These are phyloP conservation scores for Lophotriccus pileatus DNA, from an alignment of 2,797 vertebrate species.

Conservation along the genomic window DNA sequence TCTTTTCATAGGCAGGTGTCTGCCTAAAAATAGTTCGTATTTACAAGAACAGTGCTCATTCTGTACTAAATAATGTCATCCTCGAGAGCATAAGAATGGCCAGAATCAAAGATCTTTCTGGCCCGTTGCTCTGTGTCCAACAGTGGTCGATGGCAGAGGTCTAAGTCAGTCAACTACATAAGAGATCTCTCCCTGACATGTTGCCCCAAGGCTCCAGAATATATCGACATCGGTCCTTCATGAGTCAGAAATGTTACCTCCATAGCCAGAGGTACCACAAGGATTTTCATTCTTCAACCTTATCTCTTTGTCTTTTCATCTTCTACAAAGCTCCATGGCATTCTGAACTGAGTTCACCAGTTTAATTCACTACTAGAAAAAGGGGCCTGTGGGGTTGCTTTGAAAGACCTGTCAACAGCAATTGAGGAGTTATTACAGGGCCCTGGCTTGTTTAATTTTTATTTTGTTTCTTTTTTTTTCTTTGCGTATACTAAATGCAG, in stretches of 20 bases:
- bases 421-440: background rate
- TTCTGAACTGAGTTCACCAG: background rate
- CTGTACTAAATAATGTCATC: background rate
- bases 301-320: background rate
- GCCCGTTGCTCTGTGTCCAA: fast-evolving
- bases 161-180: background rate
- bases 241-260: background rate
- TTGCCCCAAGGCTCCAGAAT: background rate
- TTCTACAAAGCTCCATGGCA: background rate
- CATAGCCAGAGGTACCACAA: background rate
- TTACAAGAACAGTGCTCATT: background rate
- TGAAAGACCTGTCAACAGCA: background rate
- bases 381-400: background rate
- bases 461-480: background rate
- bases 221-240: fast-evolving
- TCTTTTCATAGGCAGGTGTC: background rate
- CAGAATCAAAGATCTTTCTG: background rate
- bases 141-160: fast-evolving
- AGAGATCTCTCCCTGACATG: background rate
- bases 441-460: background rate
- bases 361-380: background rate
- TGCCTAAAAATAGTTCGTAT: background rate
- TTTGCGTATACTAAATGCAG: background rate
- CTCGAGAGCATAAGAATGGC: background rate
- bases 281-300: background rate